Evolutionary conservation across 2,113 vertebrate genomes (phyloP).

Genomic region (Mirza zaza): DNA sequence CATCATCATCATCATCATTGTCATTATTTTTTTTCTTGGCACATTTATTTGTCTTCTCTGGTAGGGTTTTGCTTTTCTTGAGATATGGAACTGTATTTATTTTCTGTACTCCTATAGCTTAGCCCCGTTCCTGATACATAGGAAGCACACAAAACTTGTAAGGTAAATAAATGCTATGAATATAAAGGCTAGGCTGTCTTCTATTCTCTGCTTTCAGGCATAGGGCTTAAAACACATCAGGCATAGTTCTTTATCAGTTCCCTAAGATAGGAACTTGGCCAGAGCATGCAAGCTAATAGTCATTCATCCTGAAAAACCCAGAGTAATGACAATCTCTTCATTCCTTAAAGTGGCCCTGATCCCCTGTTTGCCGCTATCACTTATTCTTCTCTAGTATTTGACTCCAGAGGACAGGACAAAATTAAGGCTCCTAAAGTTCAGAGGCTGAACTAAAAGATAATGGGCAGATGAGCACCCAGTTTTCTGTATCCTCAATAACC

Average conservation of each 20-base stretch:
- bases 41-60: not conserved
- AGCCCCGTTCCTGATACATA: not conserved
- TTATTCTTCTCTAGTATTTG: not conserved
- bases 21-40: not conserved
- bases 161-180: not conserved
- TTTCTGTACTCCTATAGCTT: not conserved
- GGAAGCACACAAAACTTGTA: not conserved
- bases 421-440: not conserved
- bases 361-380: not conserved
- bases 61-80: not conserved
- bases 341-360: not conserved
- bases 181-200: not conserved
- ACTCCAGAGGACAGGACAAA: not conserved
- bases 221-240: not conserved
- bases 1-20: not conserved
- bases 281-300: not conserved
- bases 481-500: not conserved
- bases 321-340: not conserved
- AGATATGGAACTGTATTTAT: not conserved
- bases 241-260: not conserved
- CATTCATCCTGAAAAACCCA: not conserved
- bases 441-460: not conserved
- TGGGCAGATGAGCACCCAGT: not conserved
- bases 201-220: not conserved
- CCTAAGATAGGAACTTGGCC: not conserved